Conservation (phyloP, 2,113 vertebrate species). For the Crotophaga sulcirostris region DNA sequence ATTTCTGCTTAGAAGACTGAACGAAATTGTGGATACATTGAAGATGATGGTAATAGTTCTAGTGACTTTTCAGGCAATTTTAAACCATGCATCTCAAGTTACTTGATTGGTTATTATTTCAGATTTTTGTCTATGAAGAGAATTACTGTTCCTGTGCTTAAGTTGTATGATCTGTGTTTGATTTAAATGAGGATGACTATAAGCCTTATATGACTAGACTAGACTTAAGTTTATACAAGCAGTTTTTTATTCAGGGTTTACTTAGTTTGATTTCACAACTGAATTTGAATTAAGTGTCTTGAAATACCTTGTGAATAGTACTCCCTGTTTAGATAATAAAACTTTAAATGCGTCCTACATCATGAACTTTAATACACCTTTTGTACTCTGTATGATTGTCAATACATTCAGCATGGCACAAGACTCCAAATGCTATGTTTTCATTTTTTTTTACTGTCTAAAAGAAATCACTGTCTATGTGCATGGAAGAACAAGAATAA, state of each 20-base stretch:
- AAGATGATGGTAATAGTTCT: not conserved
- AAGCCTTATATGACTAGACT: not conserved
- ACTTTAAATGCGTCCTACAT: not conserved
- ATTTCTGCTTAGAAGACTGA: not conserved
- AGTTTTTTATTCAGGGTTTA: not conserved
- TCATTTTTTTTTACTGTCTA: not conserved
- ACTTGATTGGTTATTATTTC: not conserved
- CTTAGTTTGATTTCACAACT: not conserved
- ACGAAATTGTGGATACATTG: not conserved
- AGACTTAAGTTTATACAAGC: not conserved
- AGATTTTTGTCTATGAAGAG: not conserved
- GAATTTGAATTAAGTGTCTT: not conserved
- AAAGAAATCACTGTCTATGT: not conserved
- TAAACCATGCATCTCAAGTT: not conserved
- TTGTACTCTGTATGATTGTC: not conserved
- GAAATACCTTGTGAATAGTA: not conserved
- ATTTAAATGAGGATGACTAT: not conserved
- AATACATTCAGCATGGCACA: not conserved
- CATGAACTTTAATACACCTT: not conserved
- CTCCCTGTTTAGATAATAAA: not conserved
- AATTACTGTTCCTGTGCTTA: not conserved
- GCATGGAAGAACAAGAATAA: not conserved
- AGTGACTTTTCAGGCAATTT: not conserved
- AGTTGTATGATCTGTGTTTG: not conserved
- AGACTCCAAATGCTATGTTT: not conserved